These are phyloP conservation scores for Ptilonorhynchus violaceus DNA, from an alignment of 2,113 vertebrate genomes.

Conservation along the genomic window DNA sequence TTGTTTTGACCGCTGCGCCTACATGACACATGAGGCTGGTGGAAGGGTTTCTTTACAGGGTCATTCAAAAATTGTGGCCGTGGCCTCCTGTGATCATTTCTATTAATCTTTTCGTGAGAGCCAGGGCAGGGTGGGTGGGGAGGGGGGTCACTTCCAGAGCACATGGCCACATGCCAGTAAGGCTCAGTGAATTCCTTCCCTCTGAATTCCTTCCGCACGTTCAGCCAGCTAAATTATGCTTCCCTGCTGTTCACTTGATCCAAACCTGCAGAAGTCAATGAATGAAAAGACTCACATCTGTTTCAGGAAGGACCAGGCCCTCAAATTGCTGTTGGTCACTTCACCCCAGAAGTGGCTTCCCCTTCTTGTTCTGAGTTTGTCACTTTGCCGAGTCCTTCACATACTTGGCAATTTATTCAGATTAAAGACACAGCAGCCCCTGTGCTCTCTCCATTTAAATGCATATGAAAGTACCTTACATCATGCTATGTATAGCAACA, in stretches of 20 bases:
- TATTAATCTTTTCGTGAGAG: background rate
- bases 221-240: background rate
- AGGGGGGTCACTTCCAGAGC: background rate
- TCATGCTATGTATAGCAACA: accelerated
- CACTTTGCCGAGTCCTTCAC: accelerated
- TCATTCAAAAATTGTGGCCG: background rate
- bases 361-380: background rate
- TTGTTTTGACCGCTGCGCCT: accelerated
- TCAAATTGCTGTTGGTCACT: background rate
- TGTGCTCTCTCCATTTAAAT: background rate
- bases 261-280: background rate
- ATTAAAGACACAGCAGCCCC: background rate
- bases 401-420: background rate
- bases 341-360: background rate
- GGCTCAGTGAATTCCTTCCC: background rate
- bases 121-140: no score
- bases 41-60: background rate
- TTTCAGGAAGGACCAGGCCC: background rate
- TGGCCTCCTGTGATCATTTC: background rate
- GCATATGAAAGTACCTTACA: background rate
- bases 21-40: background rate
- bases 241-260: background rate
- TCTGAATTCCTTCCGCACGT: background rate
- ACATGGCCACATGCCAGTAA: background rate
- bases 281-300: background rate